Evolutionary conservation across 1,140 invertebrate genomes (phyloP).

Genomic region (Coelopa frigida): DNA sequence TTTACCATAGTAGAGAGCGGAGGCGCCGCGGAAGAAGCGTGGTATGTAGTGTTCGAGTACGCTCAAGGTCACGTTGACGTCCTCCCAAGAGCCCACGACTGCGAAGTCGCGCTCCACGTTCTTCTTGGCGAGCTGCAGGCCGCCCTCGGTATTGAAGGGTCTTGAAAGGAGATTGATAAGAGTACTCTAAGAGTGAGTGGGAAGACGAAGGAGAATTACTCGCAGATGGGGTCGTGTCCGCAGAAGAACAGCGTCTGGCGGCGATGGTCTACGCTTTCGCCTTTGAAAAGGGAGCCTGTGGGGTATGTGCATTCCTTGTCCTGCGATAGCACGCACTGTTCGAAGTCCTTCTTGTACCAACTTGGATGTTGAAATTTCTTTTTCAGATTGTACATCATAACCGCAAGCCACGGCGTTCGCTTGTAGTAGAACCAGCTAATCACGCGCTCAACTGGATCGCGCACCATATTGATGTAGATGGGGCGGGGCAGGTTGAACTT

Average conservation of each 20-base stretch:
- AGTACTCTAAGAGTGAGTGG: no score
- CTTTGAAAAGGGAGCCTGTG: slow-evolving; percentile 67
- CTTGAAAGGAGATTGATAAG: slow-evolving; percentile 45
- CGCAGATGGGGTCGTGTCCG: slow-evolving; percentile 75
- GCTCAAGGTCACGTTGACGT: slow-evolving; percentile 71
- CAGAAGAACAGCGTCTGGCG: slow-evolving; percentile 71
- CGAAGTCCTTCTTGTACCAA: slow-evolving; percentile 83
- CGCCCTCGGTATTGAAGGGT: slow-evolving; percentile 71
- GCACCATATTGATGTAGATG: slow-evolving; percentile 80
- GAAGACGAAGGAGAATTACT: slow-evolving; percentile 42
- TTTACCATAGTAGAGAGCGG: slow-evolving; percentile 66
- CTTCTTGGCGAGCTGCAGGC: slow-evolving; percentile 68
- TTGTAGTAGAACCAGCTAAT: slow-evolving; percentile 80
- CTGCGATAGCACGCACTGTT: slow-evolving; percentile 70
- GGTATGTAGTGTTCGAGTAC: slow-evolving; percentile 77
- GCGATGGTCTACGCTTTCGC: slow-evolving; percentile 65
- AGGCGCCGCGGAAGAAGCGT: slow-evolving; percentile 67
- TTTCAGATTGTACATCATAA: slow-evolving; percentile 47
- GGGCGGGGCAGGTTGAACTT: slow-evolving; percentile 70
- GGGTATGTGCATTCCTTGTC: slow-evolving; percentile 78
- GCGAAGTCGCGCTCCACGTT: slow-evolving; percentile 77
- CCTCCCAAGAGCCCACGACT: slow-evolving; percentile 77
- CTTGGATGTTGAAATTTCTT: slow-evolving; percentile 68
- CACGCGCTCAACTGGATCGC: slow-evolving; percentile 78
- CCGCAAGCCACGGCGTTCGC: slow-evolving; percentile 63